Base-by-base conservation (phyloP, 2,888 invertebrate species). In the Drosophila pegasa region DNA sequence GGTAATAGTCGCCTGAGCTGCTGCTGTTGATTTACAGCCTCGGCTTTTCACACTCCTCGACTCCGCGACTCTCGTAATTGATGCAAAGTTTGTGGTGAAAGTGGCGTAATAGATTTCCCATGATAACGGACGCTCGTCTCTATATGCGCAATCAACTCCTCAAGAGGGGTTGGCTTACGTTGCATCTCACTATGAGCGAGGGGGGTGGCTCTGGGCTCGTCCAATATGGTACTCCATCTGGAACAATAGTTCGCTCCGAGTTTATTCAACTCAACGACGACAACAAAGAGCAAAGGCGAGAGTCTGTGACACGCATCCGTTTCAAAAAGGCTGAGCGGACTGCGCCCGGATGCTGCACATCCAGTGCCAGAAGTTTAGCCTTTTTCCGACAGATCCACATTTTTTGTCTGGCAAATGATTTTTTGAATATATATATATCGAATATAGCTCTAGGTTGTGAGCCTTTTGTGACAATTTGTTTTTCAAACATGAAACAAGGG, bases 241-340 rank as follows among this genome's bases (percentile, higher is more conserved):
- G 65, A 56, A 57, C 88, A 70, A 70, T 61, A 65, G 63, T 43
- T 51, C 22, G 59, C 54, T 48, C 31, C 54, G 66, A 7, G 85
- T 88, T 89, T 89, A 82, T 85, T 85, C 86, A 85, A 89, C 85
- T 75, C 77, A 45, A 52, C 50, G 57, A 9, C 45, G 27, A 45
- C 16, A 45, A 45, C 78, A 45, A 61, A 60, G 56, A 63, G 64
- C 37, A 63, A 59, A 25, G 22, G 22, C 52, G 47, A 73, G 54
- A 65, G 65, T 56, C 54, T 76, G 68, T 59, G 65, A 59, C 77
- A 80, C 71, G 65, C 76, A 80, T 77, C 62, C 59, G 72, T 51
- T 48, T 47, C 43, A 57, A 43, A 48, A 55, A 45, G 48, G 12
- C 43, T 16, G 27, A 31, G 31, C 14, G 64, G 51, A 35, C 29